Evolutionary conservation across 2,113 vertebrate genomes (phyloP).

Genomic region (Ctenodactylus gundi): DNA sequence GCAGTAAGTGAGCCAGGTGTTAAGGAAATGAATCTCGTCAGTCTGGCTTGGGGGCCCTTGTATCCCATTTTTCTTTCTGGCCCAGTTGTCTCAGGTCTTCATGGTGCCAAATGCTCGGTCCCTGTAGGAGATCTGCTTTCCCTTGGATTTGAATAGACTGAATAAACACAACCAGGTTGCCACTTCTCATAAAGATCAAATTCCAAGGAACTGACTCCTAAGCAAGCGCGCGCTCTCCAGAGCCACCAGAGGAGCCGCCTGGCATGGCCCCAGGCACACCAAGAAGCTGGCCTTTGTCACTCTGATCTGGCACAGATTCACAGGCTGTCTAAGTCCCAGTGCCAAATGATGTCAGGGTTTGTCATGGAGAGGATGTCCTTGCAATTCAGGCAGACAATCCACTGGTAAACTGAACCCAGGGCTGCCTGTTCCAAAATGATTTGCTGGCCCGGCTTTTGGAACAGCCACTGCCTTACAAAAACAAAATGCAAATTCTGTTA

Average conservation of each 20-base stretch:
- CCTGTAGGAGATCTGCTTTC: slow-evolving; percentile 21
- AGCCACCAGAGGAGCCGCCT: background rate
- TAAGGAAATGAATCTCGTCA: background rate
- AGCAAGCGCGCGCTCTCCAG: background rate
- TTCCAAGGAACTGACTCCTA: background rate
- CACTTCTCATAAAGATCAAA: background rate
- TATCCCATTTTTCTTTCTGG: background rate
- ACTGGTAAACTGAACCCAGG: background rate
- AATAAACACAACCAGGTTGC: background rate
- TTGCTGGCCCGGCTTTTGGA: background rate
- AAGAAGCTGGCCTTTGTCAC: background rate
- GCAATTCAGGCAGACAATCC: background rate
- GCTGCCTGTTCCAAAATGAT: background rate
- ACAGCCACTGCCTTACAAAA: background rate
- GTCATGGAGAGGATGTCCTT: background rate
- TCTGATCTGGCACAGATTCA: background rate
- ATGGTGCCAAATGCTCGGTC: background rate
- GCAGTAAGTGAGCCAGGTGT: background rate
- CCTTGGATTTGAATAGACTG: background rate
- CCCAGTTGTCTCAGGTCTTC: background rate
- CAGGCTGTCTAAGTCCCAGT: background rate
- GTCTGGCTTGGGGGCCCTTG: background rate
- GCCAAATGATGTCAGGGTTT: background rate
- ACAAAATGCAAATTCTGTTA: background rate
- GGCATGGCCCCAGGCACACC: background rate